These are phyloP conservation scores for Sinhomidia bicolor DNA, from an alignment of 2,888 invertebrate species.

Conservation along the genomic window DNA sequence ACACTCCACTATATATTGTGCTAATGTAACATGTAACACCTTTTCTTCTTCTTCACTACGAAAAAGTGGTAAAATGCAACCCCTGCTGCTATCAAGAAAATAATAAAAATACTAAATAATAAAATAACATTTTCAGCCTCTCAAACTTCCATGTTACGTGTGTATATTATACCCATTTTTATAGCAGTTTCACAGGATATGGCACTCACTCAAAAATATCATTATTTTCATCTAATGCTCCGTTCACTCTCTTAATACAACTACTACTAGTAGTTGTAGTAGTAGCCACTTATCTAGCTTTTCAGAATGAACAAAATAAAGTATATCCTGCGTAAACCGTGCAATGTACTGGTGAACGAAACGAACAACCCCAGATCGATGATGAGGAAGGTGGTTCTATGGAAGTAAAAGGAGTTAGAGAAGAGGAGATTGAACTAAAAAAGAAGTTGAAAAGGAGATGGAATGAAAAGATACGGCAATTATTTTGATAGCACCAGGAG, in stretches of 20 bases:
- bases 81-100: slow-evolving; percentile 68
- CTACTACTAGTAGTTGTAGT: not conserved
- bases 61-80: slow-evolving; percentile 54
- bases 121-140: slow-evolving; percentile 35
- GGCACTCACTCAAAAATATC: slow-evolving; percentile 58
- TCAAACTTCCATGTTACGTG: slow-evolving; percentile 47
- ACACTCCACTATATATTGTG: slow-evolving; percentile 29
- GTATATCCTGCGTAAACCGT: slow-evolving; percentile 73
- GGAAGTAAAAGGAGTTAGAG: slow-evolving; percentile 35
- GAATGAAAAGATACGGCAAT: slow-evolving; percentile 79
- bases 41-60: slow-evolving; percentile 34
- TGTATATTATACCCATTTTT: not conserved
- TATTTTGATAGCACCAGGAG: slow-evolving; percentile 80
- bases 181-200: slow-evolving; percentile 54
- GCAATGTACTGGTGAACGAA: slow-evolving; percentile 40
- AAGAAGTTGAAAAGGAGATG: slow-evolving; percentile 62
- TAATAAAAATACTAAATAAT: slow-evolving; percentile 64
- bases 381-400: slow-evolving; percentile 39
- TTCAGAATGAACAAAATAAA: slow-evolving; percentile 11
- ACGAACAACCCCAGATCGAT: slow-evolving; percentile 11
- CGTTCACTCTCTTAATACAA: not conserved
- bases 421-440: slow-evolving; percentile 49
- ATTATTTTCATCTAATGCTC: slow-evolving; percentile 27
- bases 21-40: slow-evolving; percentile 68
- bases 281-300: not conserved